Conservation (phyloP, 1,140 invertebrate genomes). For the Cotesia glomerata region DNA sequence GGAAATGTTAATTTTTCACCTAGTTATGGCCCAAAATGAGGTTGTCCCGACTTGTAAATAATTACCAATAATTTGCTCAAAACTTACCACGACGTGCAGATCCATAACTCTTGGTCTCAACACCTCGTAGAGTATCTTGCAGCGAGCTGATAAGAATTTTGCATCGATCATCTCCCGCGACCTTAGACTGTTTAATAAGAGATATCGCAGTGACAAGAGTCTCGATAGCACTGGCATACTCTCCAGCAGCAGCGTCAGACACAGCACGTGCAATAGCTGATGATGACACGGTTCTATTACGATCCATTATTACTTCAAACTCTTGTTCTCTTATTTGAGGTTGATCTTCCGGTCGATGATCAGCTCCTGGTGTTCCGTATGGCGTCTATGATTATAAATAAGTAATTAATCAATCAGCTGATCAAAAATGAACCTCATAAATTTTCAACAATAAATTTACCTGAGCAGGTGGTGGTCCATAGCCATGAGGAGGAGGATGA, state of each 20-base stretch:
- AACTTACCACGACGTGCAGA: constrained; percentile 67
- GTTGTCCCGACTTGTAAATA: not conserved
- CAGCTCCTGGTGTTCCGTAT: constrained; percentile 63
- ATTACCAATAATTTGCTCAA: constrained; percentile 1
- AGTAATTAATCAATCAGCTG: not conserved
- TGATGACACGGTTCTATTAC: constrained; percentile 96
- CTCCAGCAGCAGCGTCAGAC: constrained; percentile 94
- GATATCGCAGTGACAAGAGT: constrained; percentile 98
- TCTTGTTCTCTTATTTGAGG: constrained; percentile 88
- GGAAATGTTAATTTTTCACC: too few relatives aligned
- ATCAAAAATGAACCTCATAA: not conserved
- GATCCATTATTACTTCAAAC: constrained; percentile 97
- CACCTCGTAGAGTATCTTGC: constrained; percentile 95
- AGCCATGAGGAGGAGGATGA: constrained; percentile 64
- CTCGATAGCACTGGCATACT: constrained; percentile 97
- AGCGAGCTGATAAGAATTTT: constrained; percentile 97
- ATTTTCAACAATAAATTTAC: constrained; percentile 35
- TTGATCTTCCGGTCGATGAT: constrained; percentile 67
- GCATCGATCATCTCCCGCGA: constrained; percentile 94
- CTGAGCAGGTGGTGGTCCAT: constrained; percentile 62
- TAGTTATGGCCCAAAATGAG: too few relatives aligned
- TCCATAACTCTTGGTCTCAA: constrained; percentile 96
- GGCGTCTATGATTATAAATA: constrained; percentile 50
- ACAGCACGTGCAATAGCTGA: constrained; percentile 96
- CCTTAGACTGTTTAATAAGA: constrained; percentile 97